Base-by-base conservation (phyloP, 2,113 vertebrate species). In the Prunella himalayana region DNA sequence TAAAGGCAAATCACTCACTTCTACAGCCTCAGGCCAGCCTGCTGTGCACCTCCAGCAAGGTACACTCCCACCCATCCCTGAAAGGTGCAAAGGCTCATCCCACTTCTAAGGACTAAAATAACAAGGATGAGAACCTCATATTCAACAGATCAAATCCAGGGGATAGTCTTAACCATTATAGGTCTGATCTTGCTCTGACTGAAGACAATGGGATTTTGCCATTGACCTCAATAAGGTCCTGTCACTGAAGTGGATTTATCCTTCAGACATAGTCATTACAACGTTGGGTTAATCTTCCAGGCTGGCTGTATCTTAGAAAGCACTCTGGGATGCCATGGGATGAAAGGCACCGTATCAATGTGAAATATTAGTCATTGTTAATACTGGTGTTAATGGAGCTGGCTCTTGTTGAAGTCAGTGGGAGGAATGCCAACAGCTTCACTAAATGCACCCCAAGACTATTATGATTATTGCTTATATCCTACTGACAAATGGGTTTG, bases 181-280 rank as follows among this genome's bases (percentile, higher is more conserved):
- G 89, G 94, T 33, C 92, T 93, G 90, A 86, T 95, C 94, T 90
- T 61, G 42, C 82, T 86, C 92, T 81, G 82, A 61, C 68, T 84
- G 92, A 93, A 96, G 93, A 95, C 92, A 94, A 95, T 84, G 92
- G 82, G 86, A 94, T 95, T 97, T 95, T 97, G 95, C 80, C 88
- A 69, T 92, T 94, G 94, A 95, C 95, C 95, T 95, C 94, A 92
- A 92, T 82, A 92, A 90, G 90, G 92, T 92, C 90, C 93, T 95
- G 94, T 94, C 94, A 84, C 69, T 86, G 95, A 88, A 69, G 82
- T 11, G 30, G 86, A 92, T 97, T 97, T 97, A 96, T 95, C 86
- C 94, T 79, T 97, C 93, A 95, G 89, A 92, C 92, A 69, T 15
- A 94, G 90, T 92, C 90, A 93, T 96, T 96, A 92, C 77, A 95